Evolutionary conservation across 2,113 vertebrate species (phyloP), one percentile per base, ranked within the genome.

Genomic region (Anguilla rostrata): DNA sequence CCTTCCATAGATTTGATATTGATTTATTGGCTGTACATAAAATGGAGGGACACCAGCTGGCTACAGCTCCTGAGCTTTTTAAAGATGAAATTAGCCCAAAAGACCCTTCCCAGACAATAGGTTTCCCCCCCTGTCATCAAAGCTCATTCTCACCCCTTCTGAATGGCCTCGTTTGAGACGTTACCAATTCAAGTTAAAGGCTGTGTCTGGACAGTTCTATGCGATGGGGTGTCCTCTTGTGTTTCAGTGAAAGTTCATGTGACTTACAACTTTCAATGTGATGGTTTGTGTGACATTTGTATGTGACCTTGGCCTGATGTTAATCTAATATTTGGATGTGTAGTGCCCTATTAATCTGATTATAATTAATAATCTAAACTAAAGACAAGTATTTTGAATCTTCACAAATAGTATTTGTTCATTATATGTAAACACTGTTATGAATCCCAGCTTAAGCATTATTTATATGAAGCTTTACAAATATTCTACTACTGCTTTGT

Each of bases 21-120:
- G 95, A 95, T 95, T 94, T 95, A 95, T 95, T 96, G 95, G 94
- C 89, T 92, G 94, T 94, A 95, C 92, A 93, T 90, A 95, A 93
- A 66, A 94, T 95, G 94, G 93, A 91, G 89, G 87, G 89, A 89
- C 91, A 90, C 87, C 94, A 95, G 94, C 94, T 96, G 95, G 90
- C 91, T 91, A 86, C 84, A 88, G 89, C 90, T 90, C 66, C 79
- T 15, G 81, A 78, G 18, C 41, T 86, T 49, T 22, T 71, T 86
- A 82, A 63, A 83, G 91, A 57, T 60, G 87, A 89, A 87, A 14
- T 34, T 86, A 75, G 87, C 85, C 66, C 75, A 57, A 41, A 40
- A 20, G 4, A 20, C 49, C 75, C 89, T 89, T 90, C 87, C 91
- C 84, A 93, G 87, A 92, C 91, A 95, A 92, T 89, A 46, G 66